A percentile compares a stretch with the other conserved stretches of the same genome.
Conservation (phyloP, 2,797 vertebrate species). For the Crax fasciolata region DNA sequence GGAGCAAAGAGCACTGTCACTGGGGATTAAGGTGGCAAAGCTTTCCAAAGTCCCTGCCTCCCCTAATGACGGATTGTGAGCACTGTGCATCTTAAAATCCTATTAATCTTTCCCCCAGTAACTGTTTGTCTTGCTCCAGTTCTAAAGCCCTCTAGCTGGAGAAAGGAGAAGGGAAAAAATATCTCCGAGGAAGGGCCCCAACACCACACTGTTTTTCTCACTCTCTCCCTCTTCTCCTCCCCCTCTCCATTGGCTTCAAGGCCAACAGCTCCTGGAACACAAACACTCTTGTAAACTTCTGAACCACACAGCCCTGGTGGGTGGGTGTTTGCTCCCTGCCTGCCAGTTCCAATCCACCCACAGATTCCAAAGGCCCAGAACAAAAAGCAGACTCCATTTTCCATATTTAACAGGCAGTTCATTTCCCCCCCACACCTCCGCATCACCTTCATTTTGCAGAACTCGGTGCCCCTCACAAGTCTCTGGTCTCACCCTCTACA, state of each 20-base stretch:
- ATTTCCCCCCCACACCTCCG: neutral
- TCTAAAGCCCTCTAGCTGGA: conserved; percentile 48
- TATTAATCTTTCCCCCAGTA: neutral
- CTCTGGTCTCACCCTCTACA: neutral
- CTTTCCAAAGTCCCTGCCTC: conserved; percentile 12
- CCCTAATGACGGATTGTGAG: neutral
- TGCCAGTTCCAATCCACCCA: conserved; percentile 79
- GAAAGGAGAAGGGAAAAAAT: conserved; percentile 48
- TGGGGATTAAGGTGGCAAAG: conserved; percentile 23
- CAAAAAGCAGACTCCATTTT: conserved; percentile 73
- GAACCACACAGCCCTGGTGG: conserved; percentile 79
- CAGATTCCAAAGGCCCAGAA: conserved; percentile 77
- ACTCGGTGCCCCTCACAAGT: neutral
- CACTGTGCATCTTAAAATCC: neutral
- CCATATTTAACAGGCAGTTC: conserved; percentile 55
- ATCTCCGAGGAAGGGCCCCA: conserved; percentile 69
- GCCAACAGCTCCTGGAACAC: conserved; percentile 77
- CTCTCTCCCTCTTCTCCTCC: conserved; percentile 60
- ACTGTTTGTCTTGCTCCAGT: conserved; percentile 27
- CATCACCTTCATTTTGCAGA: neutral
- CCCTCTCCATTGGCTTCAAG: conserved; percentile 72
- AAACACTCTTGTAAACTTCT: conserved; percentile 81
- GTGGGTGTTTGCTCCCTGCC: conserved; percentile 79
- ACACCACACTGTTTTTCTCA: conserved; percentile 70
- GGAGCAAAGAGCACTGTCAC: neutral